Evolutionary conservation across 1,140 invertebrate genomes (phyloP).

Genomic region (Drosophila cardini): DNA sequence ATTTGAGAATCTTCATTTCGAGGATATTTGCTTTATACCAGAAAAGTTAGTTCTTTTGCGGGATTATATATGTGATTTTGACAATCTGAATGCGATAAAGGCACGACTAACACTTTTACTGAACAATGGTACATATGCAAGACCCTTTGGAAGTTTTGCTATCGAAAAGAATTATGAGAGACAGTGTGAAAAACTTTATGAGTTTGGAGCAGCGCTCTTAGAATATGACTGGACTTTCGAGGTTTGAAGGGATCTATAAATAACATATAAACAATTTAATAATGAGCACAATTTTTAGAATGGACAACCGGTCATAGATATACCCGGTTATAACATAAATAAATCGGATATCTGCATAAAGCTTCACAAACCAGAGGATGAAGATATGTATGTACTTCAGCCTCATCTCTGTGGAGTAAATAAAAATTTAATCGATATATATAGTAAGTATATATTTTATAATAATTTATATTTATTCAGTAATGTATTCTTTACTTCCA

Average conservation of each 20-base stretch:
- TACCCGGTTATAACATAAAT: neutral
- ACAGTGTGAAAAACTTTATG: neutral
- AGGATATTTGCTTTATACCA: conserved; percentile 7
- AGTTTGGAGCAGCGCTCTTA: neutral
- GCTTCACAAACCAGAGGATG: neutral
- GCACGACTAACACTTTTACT: neutral
- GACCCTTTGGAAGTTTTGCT: neutral
- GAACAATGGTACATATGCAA: neutral
- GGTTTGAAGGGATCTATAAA: neutral
- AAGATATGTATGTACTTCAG: neutral
- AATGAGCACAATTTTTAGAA: neutral
- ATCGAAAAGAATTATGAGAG: neutral
- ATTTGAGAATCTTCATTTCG: neutral
- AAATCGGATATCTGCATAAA: conserved; percentile 1
- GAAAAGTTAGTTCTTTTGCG: neutral
- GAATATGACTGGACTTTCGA: neutral
- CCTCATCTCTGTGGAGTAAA: neutral
- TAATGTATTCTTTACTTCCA: neutral
- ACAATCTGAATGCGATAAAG: neutral
- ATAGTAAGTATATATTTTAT: neutral
- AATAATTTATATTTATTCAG: neutral
- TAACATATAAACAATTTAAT: neutral
- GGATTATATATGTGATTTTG: neutral
- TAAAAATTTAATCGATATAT: neutral
- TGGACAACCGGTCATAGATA: neutral